Conservation (phyloP, 2,888 invertebrate genomes). For the Baronia brevicornis region DNA sequence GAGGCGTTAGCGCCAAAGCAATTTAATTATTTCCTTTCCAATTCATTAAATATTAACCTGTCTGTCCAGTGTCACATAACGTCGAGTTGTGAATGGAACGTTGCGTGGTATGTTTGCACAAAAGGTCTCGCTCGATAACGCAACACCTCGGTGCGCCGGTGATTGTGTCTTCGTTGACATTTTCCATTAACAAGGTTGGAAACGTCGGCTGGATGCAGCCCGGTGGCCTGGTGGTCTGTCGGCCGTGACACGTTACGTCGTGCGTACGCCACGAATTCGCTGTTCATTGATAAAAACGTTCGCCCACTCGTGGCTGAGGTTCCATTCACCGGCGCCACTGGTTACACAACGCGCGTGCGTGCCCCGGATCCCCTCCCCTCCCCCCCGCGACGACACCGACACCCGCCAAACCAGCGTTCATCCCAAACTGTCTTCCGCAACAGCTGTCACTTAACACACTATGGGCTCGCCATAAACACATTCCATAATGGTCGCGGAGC, state of each 20-base stretch:
- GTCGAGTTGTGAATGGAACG: conserved; percentile 8
- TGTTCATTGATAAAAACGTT: conserved; percentile 72
- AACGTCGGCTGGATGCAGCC: conserved; percentile 24
- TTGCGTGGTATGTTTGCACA: conserved; percentile 11
- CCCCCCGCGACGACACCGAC: conserved; percentile 24
- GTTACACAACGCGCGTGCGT: conserved; percentile 61
- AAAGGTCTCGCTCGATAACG: conserved; percentile 11
- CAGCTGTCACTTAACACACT: conserved; percentile 20
- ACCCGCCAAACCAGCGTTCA: conserved; percentile 41
- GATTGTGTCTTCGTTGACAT: conserved; percentile 45
- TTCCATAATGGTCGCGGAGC: conserved; percentile 1
- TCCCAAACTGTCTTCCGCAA: conserved; percentile 39
- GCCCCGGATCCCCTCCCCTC: conserved; percentile 29
- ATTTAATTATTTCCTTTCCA: conserved; percentile 69
- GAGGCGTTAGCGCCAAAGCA: conserved; percentile 60
- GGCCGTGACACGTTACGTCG: conserved; percentile 58
- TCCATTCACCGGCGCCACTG: conserved; percentile 68
- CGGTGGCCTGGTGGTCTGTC: conserved; percentile 28
- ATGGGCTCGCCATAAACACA: conserved; percentile 10
- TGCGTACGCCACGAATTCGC: conserved; percentile 68
- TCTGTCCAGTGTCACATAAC: neutral
- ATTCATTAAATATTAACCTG: conserved; percentile 32
- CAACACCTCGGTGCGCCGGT: conserved; percentile 26
- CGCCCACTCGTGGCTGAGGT: conserved; percentile 54
- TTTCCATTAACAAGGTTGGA: conserved; percentile 53